Conservation (phyloP, 2,797 vertebrate species). For the Mallotus villosus region DNA sequence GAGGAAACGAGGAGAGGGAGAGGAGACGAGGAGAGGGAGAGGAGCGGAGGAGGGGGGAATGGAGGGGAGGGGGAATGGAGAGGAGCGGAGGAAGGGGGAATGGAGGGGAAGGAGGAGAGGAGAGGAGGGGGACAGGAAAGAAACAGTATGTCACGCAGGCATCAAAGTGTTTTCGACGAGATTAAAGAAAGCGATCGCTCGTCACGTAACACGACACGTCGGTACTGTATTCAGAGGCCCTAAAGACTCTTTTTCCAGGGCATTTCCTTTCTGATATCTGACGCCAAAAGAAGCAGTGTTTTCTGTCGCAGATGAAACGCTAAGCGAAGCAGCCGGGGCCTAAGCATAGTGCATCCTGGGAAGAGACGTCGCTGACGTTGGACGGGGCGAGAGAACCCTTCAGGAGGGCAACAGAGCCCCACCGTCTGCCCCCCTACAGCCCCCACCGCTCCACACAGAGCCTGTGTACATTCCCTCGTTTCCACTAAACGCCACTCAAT, state of each 20-base stretch:
- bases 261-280: no score
- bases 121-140: background rate
- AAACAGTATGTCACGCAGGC: background rate
- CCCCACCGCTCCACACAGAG: no score
- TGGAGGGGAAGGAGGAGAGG: background rate
- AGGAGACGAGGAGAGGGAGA: background rate
- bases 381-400: background rate
- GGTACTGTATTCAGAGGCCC: no score
- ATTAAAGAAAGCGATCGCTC: background rate
- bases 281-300: no score
- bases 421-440: background rate
- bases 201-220: no score
- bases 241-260: no score
- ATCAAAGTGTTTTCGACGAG: background rate
- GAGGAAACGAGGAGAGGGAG: background rate
- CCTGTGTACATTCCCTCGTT: no score
- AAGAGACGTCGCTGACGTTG: no score
- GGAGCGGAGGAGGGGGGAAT: background rate
- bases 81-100: background rate
- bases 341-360: no score
- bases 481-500: no score
- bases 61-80: background rate
- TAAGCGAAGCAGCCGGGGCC: no score
- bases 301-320: no score
- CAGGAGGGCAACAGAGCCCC: background rate